Conservation (phyloP, 2,113 vertebrate genomes). For the Pelvicachromis taeniatus region DNA sequence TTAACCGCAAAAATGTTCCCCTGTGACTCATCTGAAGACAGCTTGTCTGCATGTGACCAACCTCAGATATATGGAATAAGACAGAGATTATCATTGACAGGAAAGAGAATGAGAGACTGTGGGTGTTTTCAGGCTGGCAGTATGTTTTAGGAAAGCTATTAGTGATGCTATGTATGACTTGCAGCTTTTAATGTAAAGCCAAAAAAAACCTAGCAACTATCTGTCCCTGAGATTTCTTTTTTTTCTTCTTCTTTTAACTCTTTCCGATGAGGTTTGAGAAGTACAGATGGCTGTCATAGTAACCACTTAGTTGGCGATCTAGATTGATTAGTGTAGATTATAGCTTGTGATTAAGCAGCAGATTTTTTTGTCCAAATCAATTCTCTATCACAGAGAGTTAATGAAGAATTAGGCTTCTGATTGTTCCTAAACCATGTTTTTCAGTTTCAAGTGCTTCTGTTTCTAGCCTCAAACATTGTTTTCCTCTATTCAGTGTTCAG, state of each 20-base stretch:
- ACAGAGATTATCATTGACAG: constrained; percentile 50
- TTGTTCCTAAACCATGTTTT: constrained; percentile 39
- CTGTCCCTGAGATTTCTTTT: constrained; percentile 6
- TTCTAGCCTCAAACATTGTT: neutral
- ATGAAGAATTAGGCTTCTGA: constrained; percentile 29
- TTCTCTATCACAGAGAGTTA: constrained; percentile 29
- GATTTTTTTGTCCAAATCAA: constrained; percentile 23
- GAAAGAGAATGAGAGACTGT: constrained; percentile 13
- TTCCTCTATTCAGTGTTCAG: neutral
- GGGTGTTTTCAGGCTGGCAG: constrained; percentile 26
- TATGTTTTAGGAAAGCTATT: constrained; percentile 34
- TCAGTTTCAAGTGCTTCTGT: neutral
- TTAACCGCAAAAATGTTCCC: constrained; percentile 61
- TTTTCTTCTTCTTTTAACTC: neutral
- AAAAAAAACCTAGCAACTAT: neutral
- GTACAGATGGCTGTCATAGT: constrained; percentile 36
- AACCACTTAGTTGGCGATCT: constrained; percentile 2
- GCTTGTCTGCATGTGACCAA: constrained; percentile 54
- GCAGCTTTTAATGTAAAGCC: constrained; percentile 37
- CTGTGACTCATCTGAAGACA: constrained; percentile 44
- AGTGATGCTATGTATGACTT: constrained; percentile 49
- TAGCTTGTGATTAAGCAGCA: constrained; percentile 35
- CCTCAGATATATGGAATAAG: constrained; percentile 45
- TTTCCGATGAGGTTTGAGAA: constrained; percentile 1
- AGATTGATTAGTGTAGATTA: constrained; percentile 25